phyloP scores from a whole-genome alignment of 1,140 invertebrate species.

The Cheumatopsyche charites region DNA sequence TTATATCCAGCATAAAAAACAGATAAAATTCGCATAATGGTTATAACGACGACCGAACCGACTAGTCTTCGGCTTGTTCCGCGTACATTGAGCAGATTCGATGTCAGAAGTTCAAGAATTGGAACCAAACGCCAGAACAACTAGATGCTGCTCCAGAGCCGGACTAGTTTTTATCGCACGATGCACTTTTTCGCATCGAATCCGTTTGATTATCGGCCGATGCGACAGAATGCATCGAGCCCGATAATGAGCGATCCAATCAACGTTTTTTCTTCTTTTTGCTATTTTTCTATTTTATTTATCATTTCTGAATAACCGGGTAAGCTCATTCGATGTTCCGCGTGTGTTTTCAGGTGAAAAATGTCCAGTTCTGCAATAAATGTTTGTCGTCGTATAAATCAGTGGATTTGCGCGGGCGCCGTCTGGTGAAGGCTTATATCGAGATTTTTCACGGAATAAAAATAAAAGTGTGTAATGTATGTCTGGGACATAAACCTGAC shows the following conservation, averaged over 20 bases:
- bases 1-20: no score
- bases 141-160: slow-evolving; percentile 3
- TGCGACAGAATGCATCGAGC: slow-evolving; percentile 16
- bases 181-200: not conserved
- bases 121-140: not conserved
- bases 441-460: no score
- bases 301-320: not conserved
- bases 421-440: no score
- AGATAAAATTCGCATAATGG: no score
- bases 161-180: slow-evolving; percentile 7
- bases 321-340: not conserved
- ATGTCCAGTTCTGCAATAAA: no score
- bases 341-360: no score
- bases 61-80: not conserved
- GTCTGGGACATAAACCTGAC: no score
- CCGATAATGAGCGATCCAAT: slow-evolving; percentile 17
- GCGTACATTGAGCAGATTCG: not conserved
- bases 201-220: not conserved
- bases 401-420: no score
- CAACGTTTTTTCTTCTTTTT: slow-evolving; percentile 11
- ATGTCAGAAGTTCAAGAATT: slow-evolving; percentile 17
- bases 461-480: no score
- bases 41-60: not conserved
- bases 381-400: no score
- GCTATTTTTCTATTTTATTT: no score